phyloP scores from a whole-genome alignment of 2,888 invertebrate genomes.

The Apodemia zela region DNA sequence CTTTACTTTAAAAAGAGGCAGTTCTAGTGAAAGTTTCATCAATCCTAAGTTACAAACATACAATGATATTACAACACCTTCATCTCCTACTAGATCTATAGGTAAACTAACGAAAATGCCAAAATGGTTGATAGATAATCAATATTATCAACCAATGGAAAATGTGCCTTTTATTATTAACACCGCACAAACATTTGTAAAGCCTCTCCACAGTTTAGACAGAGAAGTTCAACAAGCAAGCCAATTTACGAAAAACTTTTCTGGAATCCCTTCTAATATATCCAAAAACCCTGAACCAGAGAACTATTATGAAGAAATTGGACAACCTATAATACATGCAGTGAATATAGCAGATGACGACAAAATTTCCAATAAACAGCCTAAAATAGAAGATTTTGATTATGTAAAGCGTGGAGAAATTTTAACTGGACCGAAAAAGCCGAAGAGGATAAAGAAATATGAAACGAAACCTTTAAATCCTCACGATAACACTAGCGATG shows the following conservation, averaged over 20 bases:
- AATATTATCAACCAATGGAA: constrained; percentile 66
- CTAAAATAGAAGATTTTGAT: constrained; percentile 46
- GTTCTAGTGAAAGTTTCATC: constrained; percentile 44
- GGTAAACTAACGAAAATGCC: constrained; percentile 57
- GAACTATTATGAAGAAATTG: constrained; percentile 72
- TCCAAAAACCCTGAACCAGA: constrained; percentile 49
- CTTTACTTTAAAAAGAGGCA: constrained; percentile 48
- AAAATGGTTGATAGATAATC: constrained; percentile 59
- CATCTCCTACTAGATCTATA: constrained; percentile 39
- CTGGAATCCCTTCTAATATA: background rate
- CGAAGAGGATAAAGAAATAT: constrained; percentile 57
- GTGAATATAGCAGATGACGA: constrained; percentile 66
- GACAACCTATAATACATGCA: constrained; percentile 40
- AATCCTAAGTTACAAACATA: constrained; percentile 42
- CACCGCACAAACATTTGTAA: constrained; percentile 42
- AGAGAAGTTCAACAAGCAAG: constrained; percentile 24
- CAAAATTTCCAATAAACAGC: constrained; percentile 53
- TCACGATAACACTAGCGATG: constrained; percentile 25
- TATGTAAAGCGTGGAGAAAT: constrained; percentile 58
- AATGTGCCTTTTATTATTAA: constrained; percentile 63
- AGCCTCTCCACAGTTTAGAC: constrained; percentile 30
- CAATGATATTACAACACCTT: constrained; percentile 33
- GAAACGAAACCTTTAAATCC: constrained; percentile 32
- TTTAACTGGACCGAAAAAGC: constrained; percentile 62
- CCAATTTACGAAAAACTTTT: background rate